Evolutionary conservation across 2,797 vertebrate species (phyloP), one percentile per base, ranked within the genome.

Genomic region (Anolis apletophallus): DNA sequence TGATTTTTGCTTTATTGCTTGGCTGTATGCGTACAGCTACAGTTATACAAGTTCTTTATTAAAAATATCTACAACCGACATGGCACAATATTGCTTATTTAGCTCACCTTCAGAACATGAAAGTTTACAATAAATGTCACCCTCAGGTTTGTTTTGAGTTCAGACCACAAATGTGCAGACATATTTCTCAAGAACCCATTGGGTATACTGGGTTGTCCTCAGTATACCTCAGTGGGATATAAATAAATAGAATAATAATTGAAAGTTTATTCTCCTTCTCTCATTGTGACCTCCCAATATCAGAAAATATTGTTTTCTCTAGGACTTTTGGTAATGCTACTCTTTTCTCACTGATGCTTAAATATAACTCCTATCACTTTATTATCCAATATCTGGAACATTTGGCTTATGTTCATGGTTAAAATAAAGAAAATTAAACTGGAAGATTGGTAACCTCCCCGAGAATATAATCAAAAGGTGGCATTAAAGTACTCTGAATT

Each of bases 1-100:
- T 80, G 32, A 29, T 86, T 77, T 78, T 83, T 34, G 3, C 76
- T 86, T 86, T 86, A 89, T 83, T 85, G 75, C 57, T 34, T 86
- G 46, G 59, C 68, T 73, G 32, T 40, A 83, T 46, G 69, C 5
- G 14, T 74, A 40, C 68, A 78, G 69, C 59, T 84, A 23, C 34
- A 12, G 69, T 73, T 79, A 80, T 74, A 80, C n/a, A 34, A 83
- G 46, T 79, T 80, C 59, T 89, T 85, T 83, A 86, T 85, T 82
- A 84, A 85, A 85, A 78, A 78, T 34, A 17, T 21, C 84, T 83
- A 21, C 40, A 36, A 72, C 26, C 72, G 52, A 84, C 57, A 32
- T 23, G 46, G 55, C 67, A 12, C 69, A 78, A 55, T 83, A 73
- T 79, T 85, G 46, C 52, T 76, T 77, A 73, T 64, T 82, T 89